Evolutionary conservation across 2,888 invertebrate species (phyloP).

Genomic region (Macropis europaea): DNA sequence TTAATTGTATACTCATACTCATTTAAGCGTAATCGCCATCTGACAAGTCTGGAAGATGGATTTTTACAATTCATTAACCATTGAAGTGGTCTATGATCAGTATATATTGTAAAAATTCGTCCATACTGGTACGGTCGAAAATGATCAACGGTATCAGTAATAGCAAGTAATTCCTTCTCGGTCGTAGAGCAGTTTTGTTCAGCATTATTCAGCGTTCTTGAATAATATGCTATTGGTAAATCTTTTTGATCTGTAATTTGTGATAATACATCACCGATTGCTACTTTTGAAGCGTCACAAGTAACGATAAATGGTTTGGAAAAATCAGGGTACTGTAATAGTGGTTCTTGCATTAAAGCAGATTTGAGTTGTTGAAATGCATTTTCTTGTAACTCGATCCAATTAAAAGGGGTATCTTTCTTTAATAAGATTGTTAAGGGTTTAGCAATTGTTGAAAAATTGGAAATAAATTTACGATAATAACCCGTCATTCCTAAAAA

Average conservation of each 20-base stretch:
- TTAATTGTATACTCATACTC: too few relatives aligned
- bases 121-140: constrained; percentile 3
- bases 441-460: constrained; percentile 17
- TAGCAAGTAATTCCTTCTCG: too few relatives aligned
- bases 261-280: neutral
- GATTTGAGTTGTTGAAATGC: neutral
- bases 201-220: neutral
- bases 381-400: constrained; percentile 12
- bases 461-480: constrained; percentile 27
- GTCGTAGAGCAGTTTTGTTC: constrained; percentile 8
- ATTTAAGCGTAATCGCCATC: too few relatives aligned
- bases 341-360: neutral
- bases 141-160: too few relatives aligned
- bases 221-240: neutral
- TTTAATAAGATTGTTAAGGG: constrained; percentile 21
- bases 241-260: neutral
- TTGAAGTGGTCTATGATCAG: too few relatives aligned
- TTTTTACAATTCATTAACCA: constrained; percentile 1
- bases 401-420: constrained; percentile 6
- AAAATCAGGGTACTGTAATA: constrained; percentile 4
- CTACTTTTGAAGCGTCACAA: neutral
- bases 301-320: neutral
- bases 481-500: neutral
- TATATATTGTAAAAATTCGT: too few relatives aligned
- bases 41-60: neutral